Evolutionary conservation across 2,797 vertebrate species (phyloP).

Genomic region (Pantherophis alleghaniensis): DNA sequence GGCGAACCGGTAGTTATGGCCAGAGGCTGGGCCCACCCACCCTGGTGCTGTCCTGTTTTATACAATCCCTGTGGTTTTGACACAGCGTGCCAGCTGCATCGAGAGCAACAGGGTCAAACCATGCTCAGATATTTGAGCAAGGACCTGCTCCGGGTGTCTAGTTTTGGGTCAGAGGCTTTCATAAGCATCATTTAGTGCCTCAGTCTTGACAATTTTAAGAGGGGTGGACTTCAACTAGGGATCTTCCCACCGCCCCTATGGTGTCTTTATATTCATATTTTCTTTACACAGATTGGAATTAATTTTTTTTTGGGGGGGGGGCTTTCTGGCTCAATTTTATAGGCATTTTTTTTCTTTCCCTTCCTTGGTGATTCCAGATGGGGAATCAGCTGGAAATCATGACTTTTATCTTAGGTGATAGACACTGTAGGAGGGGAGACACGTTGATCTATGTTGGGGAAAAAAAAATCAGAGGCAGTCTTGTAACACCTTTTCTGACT

Average conservation of each 20-base stretch:
- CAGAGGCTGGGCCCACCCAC: too few relatives aligned
- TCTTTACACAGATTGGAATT: neutral
- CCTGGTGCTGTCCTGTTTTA: too few relatives aligned
- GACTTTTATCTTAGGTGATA: neutral
- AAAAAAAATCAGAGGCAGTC: neutral
- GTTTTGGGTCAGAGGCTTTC: neutral
- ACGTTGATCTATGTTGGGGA: neutral
- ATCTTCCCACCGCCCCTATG: rapidly evolving
- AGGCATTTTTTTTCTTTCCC: neutral
- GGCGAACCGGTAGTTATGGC: too few relatives aligned
- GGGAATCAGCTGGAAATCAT: neutral
- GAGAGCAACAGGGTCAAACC: too few relatives aligned
- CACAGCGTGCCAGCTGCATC: too few relatives aligned
- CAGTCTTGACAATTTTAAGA: neutral
- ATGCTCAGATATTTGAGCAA: neutral
- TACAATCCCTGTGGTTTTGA: too few relatives aligned
- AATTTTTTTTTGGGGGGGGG: neutral
- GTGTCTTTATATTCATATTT: neutral
- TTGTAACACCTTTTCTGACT: neutral
- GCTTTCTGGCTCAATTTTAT: neutral
- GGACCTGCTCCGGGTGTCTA: neutral
- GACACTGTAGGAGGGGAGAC: neutral
- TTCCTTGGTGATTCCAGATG: neutral
- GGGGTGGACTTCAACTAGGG: neutral
- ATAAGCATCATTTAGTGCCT: neutral